Percentiles rank a stretch among this genome's conserved stretches.
phyloP scores from a whole-genome alignment of 2,113 vertebrate species.

The Azemiops feae region DNA sequence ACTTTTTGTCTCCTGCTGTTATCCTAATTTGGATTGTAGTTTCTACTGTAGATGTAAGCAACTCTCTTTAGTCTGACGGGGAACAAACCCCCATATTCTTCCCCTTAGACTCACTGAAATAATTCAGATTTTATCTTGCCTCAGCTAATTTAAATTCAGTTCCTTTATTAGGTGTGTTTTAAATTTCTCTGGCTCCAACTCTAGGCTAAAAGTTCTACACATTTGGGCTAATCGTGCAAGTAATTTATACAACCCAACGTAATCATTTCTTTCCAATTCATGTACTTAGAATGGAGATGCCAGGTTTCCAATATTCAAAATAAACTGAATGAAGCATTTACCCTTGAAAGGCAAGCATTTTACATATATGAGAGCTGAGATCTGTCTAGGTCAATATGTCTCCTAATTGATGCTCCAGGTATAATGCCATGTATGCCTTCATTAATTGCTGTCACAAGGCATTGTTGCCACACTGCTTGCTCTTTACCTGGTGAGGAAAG shows the following conservation, averaged over 20 bases:
- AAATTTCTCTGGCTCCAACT: neutral
- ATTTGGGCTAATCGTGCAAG: neutral
- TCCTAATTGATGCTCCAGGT: neutral
- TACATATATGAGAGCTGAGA: neutral
- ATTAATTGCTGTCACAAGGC: neutral
- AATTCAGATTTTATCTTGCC: neutral
- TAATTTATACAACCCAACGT: neutral
- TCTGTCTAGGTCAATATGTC: neutral
- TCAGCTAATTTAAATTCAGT: neutral
- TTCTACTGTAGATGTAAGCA: neutral
- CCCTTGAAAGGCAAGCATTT: neutral
- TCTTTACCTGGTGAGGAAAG: neutral
- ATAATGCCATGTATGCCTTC: neutral
- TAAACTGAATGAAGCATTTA: neutral
- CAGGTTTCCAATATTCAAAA: neutral
- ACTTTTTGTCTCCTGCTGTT: neutral
- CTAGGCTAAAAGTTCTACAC: neutral
- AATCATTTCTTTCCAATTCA: neutral
- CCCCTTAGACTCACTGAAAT: neutral
- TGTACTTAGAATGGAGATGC: neutral
- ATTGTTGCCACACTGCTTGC: neutral
- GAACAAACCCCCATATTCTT: neutral
- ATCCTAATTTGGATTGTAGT: neutral
- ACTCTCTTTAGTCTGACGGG: neutral
- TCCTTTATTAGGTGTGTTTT: neutral